Evolutionary conservation across 2,888 invertebrate species (phyloP), one percentile per base, ranked within the genome.

Genomic region (Sminthurinus aureus): DNA sequence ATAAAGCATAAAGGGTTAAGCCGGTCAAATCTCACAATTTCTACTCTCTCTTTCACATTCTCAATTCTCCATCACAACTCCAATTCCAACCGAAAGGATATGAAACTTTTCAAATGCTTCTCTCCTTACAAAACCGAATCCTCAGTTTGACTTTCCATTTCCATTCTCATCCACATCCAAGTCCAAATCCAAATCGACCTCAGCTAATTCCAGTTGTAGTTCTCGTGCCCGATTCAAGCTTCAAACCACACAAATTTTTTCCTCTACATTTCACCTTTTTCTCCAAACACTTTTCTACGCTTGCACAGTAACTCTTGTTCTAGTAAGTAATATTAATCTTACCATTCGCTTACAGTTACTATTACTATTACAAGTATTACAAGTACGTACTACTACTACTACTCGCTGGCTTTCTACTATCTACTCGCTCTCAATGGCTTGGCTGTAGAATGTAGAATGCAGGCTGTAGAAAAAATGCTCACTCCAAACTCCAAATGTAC

Each of bases 1-100:
- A 38, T 38, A 1, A 38, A 38, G 38, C 9, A 26, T 74, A 69
- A 67, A 69, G 66, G 69, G 69, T 67, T 79, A 51, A 79, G 79
- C 79, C 79, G 79, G 79, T 79, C 79, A 79, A 69, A 79, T 79
- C 79, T 69, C 67, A 38, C 79, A 69, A 67, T 79, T 79, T 79
- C 66, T 38, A 38, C 38, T 38, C 38, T 1, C 38, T 38, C 38
- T 6, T 38, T 38, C 38, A 38, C 3, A 4, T 38, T 38, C 38
- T 38, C 38, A 1, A 38, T 6, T 38, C 69, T 69, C 79, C 69
- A 69, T 79, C 69, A 69, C 71, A 79, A 79, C 79, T 77, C 52
- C 51, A 20, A 77, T 58, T 22, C 24, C 77, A 58, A 12, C 38
- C 18, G 38, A 66, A 58, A 66, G 22, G 78, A 78, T 78, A 78